Percentiles rank a stretch among this genome's conserved stretches.
phyloP scores from a whole-genome alignment of 2,113 vertebrate genomes.

The Ia io region DNA sequence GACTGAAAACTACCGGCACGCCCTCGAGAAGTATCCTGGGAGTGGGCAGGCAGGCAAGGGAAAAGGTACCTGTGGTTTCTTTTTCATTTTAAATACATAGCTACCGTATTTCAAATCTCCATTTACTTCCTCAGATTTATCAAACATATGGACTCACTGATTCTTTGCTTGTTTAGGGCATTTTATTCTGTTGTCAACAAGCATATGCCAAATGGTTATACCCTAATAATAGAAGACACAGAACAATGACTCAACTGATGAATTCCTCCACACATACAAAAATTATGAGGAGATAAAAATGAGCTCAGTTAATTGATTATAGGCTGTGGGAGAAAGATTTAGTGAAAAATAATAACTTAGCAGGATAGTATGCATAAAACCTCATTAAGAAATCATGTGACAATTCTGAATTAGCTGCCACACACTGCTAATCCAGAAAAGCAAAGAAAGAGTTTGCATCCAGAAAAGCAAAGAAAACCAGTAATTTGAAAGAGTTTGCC shows the following conservation, averaged over 20 bases:
- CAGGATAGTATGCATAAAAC: neutral
- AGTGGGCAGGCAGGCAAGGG: constrained; percentile 27
- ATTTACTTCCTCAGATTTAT: neutral
- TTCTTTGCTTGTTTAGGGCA: neutral
- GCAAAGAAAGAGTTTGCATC: neutral
- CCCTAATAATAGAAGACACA: neutral
- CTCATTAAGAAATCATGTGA: neutral
- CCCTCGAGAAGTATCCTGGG: constrained; percentile 72
- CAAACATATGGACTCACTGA: neutral
- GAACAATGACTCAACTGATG: neutral
- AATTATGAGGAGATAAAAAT: neutral
- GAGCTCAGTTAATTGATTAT: neutral
- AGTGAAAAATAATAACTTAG: neutral
- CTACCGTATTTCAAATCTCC: constrained; percentile 30
- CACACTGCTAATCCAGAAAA: neutral
- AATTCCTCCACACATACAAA: neutral
- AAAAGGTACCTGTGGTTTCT: constrained; percentile 71
- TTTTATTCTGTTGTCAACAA: neutral
- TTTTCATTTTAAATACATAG: neutral
- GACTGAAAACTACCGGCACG: constrained; percentile 76
- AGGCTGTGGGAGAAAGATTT: neutral
- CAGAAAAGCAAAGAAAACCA: neutral
- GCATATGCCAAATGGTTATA: neutral
- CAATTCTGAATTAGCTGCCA: no score
- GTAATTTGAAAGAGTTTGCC: neutral